phyloP scores from a whole-genome alignment of 2,797 vertebrate species.

The Melanotaenia maccullochi region DNA sequence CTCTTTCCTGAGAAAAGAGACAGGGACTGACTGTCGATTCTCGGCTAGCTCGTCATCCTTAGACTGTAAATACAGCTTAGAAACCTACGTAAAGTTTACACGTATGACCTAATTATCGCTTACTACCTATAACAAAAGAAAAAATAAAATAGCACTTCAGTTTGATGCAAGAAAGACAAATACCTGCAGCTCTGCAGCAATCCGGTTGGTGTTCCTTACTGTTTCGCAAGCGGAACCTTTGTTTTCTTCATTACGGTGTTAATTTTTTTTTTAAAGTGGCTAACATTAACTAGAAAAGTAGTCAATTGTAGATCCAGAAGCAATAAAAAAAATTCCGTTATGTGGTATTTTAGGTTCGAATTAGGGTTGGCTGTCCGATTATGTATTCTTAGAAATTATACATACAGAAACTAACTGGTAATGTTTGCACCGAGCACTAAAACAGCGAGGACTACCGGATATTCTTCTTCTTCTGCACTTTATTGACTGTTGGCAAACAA shows the following conservation, averaged over 20 bases:
- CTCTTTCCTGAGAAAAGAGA: constrained; percentile 34
- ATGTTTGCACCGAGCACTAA: background rate
- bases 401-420: background rate
- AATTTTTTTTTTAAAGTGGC: constrained; percentile 5
- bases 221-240: constrained; percentile 64
- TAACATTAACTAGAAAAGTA: background rate
- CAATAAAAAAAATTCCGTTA: background rate
- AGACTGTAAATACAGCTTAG: background rate
- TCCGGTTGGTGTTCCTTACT: constrained; percentile 24
- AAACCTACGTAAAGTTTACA: background rate
- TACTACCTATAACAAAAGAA: background rate
- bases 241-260: constrained; percentile 43
- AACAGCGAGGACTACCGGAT: background rate
- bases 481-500: too few species aligned
- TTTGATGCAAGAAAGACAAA: background rate
- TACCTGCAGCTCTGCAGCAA: constrained; percentile 14
- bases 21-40: too few species aligned
- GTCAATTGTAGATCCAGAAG: fast-evolving
- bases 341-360: fast-evolving
- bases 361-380: background rate
- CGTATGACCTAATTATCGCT: background rate
- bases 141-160: background rate
- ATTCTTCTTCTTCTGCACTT: background rate
- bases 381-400: background rate
- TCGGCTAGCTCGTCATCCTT: background rate